Evolutionary conservation across 2,113 vertebrate species (phyloP).

Genomic region (Choloepus hoffmanni): DNA sequence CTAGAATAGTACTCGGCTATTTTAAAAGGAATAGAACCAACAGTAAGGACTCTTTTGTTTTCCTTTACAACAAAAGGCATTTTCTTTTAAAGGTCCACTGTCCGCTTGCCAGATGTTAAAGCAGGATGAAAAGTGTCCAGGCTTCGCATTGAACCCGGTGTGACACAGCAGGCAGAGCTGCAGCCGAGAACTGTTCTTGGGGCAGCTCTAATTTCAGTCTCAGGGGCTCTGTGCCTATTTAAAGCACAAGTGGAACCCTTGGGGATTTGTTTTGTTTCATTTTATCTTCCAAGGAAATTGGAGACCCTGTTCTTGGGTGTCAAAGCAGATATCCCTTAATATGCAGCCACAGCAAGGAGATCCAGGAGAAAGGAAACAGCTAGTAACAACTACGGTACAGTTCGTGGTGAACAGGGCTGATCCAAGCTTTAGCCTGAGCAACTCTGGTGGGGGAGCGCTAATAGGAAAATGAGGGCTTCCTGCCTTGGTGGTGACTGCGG

Average conservation of each 20-base stretch:
- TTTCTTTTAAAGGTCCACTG: too few species aligned
- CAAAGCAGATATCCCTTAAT: not conserved
- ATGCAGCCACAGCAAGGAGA: not conserved
- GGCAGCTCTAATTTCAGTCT: not conserved
- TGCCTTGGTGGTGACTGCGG: not conserved
- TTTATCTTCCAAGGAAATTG: not conserved
- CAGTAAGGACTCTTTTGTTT: not conserved
- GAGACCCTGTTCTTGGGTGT: not conserved
- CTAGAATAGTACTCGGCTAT: not conserved
- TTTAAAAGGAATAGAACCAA: not conserved
- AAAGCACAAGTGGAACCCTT: constrained; percentile 9
- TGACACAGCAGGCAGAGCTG: not conserved
- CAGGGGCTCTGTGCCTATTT: constrained; percentile 24
- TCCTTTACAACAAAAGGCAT: not conserved
- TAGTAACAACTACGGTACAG: rapidly evolving
- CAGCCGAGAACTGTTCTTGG: not conserved
- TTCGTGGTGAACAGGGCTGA: not conserved
- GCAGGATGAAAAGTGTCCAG: not conserved
- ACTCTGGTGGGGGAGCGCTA: too few species aligned
- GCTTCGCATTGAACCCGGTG: not conserved
- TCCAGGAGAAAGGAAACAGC: not conserved
- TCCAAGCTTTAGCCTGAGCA: not conserved
- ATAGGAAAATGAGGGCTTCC: not conserved
- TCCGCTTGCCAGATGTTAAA: not conserved
- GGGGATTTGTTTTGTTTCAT: not conserved